phyloP scores from a whole-genome alignment of 2,113 vertebrate genomes.

The Phycodurus eques region DNA sequence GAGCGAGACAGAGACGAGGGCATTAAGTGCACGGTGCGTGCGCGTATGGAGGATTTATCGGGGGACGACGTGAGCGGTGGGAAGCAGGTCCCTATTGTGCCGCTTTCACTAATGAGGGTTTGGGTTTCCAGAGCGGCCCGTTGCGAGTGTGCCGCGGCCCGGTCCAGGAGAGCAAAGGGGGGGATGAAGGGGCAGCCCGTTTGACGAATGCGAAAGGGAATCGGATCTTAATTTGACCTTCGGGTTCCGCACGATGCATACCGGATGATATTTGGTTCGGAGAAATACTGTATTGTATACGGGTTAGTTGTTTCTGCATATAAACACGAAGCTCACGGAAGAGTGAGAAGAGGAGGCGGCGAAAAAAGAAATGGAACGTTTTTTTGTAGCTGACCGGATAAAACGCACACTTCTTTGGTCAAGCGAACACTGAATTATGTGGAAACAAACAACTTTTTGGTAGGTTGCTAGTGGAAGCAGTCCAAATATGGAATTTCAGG shows the following conservation, averaged over 20 bases:
- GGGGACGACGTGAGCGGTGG: slow-evolving; percentile 47
- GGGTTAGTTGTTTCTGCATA: background rate
- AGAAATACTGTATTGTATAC: background rate
- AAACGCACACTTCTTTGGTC: too few relatives aligned
- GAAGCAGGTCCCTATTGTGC: slow-evolving; percentile 67
- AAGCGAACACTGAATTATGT: too few relatives aligned
- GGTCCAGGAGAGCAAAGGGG: slow-evolving; percentile 33
- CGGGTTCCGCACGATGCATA: background rate
- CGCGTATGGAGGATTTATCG: slow-evolving; percentile 37
- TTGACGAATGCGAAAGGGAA: slow-evolving; percentile 36
- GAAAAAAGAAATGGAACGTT: too few relatives aligned
- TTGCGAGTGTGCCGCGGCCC: slow-evolving; percentile 50
- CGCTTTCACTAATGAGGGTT: slow-evolving; percentile 62
- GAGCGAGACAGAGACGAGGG: slow-evolving; percentile 27
- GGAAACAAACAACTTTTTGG: too few relatives aligned
- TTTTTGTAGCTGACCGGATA: too few relatives aligned
- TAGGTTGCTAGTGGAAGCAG: too few relatives aligned
- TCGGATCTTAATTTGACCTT: too few relatives aligned
- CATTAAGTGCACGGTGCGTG: slow-evolving; percentile 55
- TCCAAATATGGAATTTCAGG: too few relatives aligned
- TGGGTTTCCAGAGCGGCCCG: slow-evolving; percentile 61
- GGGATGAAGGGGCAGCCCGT: slow-evolving; percentile 15
- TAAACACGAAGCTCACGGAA: background rate
- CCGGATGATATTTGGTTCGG: background rate
- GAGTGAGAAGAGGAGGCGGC: too few relatives aligned